Evolutionary conservation across 2,113 vertebrate genomes (phyloP).

Genomic region (Halcyon malimbica): DNA sequence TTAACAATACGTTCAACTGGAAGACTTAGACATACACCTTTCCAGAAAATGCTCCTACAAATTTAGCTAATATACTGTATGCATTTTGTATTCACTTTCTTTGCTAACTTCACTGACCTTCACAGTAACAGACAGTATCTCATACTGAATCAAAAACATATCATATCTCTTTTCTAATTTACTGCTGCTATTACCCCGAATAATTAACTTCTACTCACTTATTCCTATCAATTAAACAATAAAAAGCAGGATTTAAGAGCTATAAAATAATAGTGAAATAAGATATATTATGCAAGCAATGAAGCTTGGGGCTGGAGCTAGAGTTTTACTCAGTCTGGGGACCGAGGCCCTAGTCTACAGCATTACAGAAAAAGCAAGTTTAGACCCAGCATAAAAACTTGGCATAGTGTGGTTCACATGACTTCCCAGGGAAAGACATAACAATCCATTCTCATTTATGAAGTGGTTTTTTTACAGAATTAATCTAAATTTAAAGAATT

Average conservation of each 20-base stretch:
- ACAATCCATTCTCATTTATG: neutral
- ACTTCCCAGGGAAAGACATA: neutral
- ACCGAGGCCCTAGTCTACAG: neutral
- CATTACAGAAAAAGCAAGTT: neutral
- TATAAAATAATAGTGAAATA: neutral
- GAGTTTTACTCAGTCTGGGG: neutral
- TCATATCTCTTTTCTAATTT: neutral
- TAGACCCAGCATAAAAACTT: neutral
- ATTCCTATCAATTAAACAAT: neutral
- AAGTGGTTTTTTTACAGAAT: neutral
- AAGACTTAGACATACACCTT: neutral
- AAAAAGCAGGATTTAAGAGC: neutral
- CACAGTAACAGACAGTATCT: neutral
- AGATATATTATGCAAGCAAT: neutral
- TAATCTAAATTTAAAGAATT: neutral
- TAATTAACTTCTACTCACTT: neutral
- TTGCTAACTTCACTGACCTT: neutral
- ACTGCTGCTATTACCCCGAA: neutral
- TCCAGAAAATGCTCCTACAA: slow-evolving; percentile 30
- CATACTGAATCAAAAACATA: neutral
- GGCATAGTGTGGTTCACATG: neutral
- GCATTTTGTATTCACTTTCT: neutral
- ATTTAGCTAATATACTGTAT: neutral
- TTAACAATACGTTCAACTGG: neutral
- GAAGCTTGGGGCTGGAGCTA: neutral